These are phyloP conservation scores for Machaerirhynchus nigripectus DNA, from an alignment of 2,113 vertebrate species.

Conservation along the genomic window DNA sequence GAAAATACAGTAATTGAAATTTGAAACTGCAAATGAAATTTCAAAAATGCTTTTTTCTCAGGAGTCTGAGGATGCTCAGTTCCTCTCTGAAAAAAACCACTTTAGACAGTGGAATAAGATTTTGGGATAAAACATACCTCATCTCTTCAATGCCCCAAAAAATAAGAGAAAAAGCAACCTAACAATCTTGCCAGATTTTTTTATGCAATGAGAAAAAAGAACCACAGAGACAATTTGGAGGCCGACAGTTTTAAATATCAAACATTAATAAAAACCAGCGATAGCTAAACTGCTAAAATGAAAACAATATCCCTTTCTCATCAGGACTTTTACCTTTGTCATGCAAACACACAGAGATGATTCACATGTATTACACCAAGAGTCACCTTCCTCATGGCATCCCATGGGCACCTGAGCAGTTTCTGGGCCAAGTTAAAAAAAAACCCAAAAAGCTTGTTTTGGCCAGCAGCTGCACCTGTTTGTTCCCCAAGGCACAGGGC, in stretches of 20 bases:
- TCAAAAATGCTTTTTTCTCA: not conserved
- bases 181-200: not conserved
- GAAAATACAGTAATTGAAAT: not conserved
- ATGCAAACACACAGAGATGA: not conserved
- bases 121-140: not conserved
- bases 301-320: not conserved
- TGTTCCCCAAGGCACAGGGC: not conserved
- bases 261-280: rapidly evolving
- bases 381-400: not conserved
- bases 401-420: not conserved
- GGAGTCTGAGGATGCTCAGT: not conserved
- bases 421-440: not conserved
- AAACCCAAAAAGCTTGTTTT: not conserved
- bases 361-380: not conserved
- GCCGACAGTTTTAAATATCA: not conserved
- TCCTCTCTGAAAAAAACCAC: not conserved
- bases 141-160: not conserved
- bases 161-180: not conserved
- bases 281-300: not conserved
- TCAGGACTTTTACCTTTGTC: not conserved
- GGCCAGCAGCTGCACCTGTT: not conserved
- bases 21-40: not conserved
- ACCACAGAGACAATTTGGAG: not conserved
- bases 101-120: not conserved
- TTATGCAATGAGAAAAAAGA: not conserved